phyloP scores from a whole-genome alignment of 1,140 invertebrate genomes.

The Bombus fervidus region DNA sequence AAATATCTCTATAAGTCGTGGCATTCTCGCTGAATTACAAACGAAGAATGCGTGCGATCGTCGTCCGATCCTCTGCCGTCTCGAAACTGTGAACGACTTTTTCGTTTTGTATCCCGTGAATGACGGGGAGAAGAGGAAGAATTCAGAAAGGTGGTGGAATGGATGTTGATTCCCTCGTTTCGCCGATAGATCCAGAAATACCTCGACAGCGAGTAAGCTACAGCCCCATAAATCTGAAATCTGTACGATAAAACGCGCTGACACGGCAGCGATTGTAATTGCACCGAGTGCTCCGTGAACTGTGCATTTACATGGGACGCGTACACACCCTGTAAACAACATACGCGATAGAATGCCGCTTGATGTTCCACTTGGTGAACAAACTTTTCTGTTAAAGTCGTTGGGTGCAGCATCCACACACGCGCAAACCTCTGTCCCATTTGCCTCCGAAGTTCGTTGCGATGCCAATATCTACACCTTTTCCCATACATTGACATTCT shows the following conservation, averaged over 20 bases:
- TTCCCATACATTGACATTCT: background rate
- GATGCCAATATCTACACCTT: background rate
- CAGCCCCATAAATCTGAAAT: constrained; percentile 54
- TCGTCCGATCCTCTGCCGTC: background rate
- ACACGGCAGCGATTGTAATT: constrained; percentile 61
- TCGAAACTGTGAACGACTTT: background rate
- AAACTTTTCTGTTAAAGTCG: constrained; percentile 57
- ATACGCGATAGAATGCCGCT: constrained; percentile 43
- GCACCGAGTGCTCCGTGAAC: constrained; percentile 63
- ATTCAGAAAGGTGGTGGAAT: background rate
- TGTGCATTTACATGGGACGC: constrained; percentile 60
- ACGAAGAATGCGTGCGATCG: background rate
- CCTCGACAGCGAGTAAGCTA: background rate
- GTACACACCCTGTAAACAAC: constrained; percentile 36
- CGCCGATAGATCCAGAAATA: constrained; percentile 50
- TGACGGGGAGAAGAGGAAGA: background rate
- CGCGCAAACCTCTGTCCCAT: background rate
- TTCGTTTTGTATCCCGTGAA: background rate
- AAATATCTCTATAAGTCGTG: background rate
- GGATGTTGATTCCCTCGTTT: constrained; percentile 35
- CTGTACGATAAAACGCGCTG: constrained; percentile 63
- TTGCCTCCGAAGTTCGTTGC: background rate
- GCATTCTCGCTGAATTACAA: background rate
- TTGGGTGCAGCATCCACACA: background rate
- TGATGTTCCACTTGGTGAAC: background rate